These are phyloP conservation scores for Muraenolepis orangiensis DNA, from an alignment of 2,797 vertebrate genomes.

Conservation along the genomic window DNA sequence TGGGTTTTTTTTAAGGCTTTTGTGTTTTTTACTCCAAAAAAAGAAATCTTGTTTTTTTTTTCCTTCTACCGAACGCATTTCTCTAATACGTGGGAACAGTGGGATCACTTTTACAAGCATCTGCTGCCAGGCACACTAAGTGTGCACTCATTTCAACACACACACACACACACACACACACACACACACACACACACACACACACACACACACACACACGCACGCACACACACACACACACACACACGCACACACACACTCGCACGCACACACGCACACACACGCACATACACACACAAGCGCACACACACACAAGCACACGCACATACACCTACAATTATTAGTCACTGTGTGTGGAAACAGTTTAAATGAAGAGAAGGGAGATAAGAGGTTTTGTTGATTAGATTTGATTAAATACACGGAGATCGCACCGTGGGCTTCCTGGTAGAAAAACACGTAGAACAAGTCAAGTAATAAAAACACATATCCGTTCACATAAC, in stretches of 20 bases:
- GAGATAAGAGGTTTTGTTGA: conserved; percentile 23
- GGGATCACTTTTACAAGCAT: not conserved
- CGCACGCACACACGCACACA: not conserved
- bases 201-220: not conserved
- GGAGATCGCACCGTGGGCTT: conserved; percentile 54
- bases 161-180: no score
- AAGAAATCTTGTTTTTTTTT: not conserved
- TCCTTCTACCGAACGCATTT: not conserved
- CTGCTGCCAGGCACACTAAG: not conserved
- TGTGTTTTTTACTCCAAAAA: not conserved
- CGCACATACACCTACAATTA: not conserved
- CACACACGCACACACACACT: no score
- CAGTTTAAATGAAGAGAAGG: not conserved
- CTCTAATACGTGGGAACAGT: not conserved
- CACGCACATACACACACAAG: not conserved
- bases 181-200: not conserved
- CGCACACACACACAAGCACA: no score
- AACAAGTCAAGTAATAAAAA: conserved; percentile 27
- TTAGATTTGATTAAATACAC: conserved; percentile 40
- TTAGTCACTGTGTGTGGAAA: not conserved
- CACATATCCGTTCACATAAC: no score
- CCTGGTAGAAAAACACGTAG: conserved; percentile 40
- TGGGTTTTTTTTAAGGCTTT: not conserved
- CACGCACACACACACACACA: not conserved
- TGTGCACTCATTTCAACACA: not conserved